Evolutionary conservation across 2,113 vertebrate genomes (phyloP).

Genomic region (Hucho hucho): DNA sequence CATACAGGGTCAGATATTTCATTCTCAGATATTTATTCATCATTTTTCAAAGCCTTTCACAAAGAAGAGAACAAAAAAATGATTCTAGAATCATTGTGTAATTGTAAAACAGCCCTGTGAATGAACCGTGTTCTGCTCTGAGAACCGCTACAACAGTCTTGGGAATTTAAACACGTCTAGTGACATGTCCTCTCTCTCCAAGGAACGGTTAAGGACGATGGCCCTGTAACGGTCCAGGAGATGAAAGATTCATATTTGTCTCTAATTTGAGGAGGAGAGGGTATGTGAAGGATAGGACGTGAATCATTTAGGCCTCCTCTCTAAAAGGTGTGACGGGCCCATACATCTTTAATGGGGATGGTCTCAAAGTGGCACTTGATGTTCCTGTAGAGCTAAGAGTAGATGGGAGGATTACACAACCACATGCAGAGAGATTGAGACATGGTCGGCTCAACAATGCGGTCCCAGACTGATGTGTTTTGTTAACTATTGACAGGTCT

Average conservation of each 20-base stretch:
- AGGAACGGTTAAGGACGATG: slow-evolving; percentile 26
- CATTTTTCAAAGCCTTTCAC: no score
- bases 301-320: slow-evolving; percentile 33
- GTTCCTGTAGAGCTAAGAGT: background rate
- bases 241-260: slow-evolving; percentile 32
- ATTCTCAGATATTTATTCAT: no score
- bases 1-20: no score
- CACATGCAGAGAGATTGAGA: background rate
- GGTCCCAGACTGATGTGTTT: no score
- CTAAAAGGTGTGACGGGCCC: slow-evolving; percentile 5
- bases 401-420: slow-evolving; percentile 1
- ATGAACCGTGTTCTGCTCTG: no score
- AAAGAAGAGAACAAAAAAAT: no score
- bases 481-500: no score
- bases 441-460: background rate
- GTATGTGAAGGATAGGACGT: slow-evolving; percentile 21
- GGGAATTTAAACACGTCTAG: background rate
- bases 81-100: no score
- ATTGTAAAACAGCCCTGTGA: no score
- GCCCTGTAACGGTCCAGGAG: background rate
- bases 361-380: slow-evolving; percentile 4
- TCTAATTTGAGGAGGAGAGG: slow-evolving; percentile 29
- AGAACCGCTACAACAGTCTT: background rate
- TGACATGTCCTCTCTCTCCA: slow-evolving; percentile 6
- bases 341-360: slow-evolving; percentile 26